These are phyloP conservation scores for Fregetta grallaria DNA, from an alignment of 2,113 vertebrate genomes.

Conservation along the genomic window DNA sequence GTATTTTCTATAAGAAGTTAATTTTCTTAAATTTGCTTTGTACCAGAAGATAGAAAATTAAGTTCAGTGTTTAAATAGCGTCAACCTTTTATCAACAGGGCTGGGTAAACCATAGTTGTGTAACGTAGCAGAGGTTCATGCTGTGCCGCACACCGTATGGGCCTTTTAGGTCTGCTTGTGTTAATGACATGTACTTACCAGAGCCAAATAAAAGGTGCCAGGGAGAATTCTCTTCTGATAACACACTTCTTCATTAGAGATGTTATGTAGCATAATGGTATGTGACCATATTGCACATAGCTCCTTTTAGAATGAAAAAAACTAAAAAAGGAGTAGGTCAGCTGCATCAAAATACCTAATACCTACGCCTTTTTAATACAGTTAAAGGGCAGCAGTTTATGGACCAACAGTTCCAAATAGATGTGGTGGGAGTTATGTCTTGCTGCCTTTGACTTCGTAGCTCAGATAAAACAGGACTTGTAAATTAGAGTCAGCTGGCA, in stretches of 20 bases:
- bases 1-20: not conserved
- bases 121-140: not conserved
- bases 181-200: not conserved
- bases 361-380: not conserved
- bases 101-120: not conserved
- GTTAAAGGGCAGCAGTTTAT: not conserved
- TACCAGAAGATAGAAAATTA: not conserved
- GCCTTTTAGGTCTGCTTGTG: not conserved
- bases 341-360: not conserved
- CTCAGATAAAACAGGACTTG: not conserved
- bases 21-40: not conserved
- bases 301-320: not conserved
- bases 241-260: not conserved
- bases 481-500: not conserved
- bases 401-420: not conserved
- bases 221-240: not conserved
- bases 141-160: accelerated
- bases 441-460: not conserved
- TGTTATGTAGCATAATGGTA: not conserved
- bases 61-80: not conserved
- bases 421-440: not conserved
- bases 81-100: not conserved
- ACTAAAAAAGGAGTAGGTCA: not conserved
- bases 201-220: not conserved
- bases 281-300: not conserved